phyloP scores from a whole-genome alignment of 2,888 invertebrate species.

The Agonopterix heracliana region DNA sequence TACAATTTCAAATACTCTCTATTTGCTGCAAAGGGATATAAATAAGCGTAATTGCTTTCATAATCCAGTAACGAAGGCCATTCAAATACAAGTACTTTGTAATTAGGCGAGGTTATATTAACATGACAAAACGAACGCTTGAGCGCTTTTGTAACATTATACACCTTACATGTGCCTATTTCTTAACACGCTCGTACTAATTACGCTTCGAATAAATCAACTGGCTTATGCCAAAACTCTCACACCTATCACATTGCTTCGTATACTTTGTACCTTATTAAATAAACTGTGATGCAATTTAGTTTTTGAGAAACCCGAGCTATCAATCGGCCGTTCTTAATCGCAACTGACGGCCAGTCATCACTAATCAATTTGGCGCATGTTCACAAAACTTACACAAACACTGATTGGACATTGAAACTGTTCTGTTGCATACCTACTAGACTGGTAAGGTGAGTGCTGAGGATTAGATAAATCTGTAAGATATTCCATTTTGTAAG shows the following conservation, averaged over 20 bases:
- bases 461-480: too few species aligned
- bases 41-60: background rate
- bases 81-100: slow-evolving; percentile 7
- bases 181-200: slow-evolving; percentile 42
- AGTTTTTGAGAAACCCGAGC: slow-evolving; percentile 37
- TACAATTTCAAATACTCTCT: slow-evolving; percentile 28
- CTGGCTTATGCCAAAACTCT: slow-evolving; percentile 30
- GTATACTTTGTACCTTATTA: background rate
- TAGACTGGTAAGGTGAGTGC: too few species aligned
- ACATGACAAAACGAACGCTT: slow-evolving; percentile 14
- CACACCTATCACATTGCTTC: slow-evolving; percentile 25
- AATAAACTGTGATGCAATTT: slow-evolving; percentile 34
- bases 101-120: slow-evolving; percentile 20
- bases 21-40: slow-evolving; percentile 11
- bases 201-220: slow-evolving; percentile 38
- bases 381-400: slow-evolving; percentile 16
- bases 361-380: slow-evolving; percentile 35
- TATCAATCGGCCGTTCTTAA: slow-evolving; percentile 36
- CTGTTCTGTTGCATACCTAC: background rate
- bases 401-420: slow-evolving; percentile 12
- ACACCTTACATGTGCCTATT: slow-evolving; percentile 31
- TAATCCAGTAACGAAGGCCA: background rate
- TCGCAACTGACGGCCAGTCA: slow-evolving; percentile 37
- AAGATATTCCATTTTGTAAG: too few species aligned
- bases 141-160: slow-evolving; percentile 24